These are phyloP conservation scores for Columba livia DNA, from an alignment of 2,113 vertebrate species.

Conservation along the genomic window DNA sequence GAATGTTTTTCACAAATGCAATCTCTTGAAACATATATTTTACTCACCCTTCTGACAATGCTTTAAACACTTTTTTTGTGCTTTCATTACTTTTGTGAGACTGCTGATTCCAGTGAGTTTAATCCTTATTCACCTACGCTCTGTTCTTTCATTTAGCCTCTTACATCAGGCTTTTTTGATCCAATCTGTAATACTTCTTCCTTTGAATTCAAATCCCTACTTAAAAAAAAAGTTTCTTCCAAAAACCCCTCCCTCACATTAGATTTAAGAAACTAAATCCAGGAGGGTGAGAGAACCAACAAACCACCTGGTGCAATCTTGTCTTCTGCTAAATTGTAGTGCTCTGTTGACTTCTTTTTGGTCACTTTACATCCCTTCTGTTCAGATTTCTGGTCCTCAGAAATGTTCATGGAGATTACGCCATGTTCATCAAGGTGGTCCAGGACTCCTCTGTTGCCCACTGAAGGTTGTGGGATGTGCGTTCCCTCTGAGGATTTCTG, in stretches of 20 bases:
- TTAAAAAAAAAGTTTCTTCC: neutral
- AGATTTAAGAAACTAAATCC: neutral
- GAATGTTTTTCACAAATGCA: constrained; percentile 18
- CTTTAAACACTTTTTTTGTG: neutral
- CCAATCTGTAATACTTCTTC: neutral
- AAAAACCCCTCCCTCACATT: neutral
- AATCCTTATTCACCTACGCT: neutral
- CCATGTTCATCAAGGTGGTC: neutral
- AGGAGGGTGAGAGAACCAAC: neutral
- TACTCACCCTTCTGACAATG: neutral
- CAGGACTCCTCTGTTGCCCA: neutral
- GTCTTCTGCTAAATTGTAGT: neutral
- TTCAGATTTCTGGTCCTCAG: neutral
- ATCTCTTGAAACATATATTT: neutral
- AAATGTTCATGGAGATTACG: neutral
- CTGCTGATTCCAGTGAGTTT: neutral
- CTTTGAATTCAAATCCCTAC: neutral
- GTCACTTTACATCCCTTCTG: neutral
- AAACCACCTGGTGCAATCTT: neutral
- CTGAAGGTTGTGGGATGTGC: neutral
- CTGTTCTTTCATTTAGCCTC: neutral
- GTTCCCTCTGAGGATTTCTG: neutral
- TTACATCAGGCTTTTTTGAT: neutral
- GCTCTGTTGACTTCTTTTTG: neutral
- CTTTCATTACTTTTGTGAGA: neutral